Evolutionary conservation across 1,140 invertebrate species (phyloP), one percentile per base, ranked within the genome.

Genomic region (Drosophila mojavensis): DNA sequence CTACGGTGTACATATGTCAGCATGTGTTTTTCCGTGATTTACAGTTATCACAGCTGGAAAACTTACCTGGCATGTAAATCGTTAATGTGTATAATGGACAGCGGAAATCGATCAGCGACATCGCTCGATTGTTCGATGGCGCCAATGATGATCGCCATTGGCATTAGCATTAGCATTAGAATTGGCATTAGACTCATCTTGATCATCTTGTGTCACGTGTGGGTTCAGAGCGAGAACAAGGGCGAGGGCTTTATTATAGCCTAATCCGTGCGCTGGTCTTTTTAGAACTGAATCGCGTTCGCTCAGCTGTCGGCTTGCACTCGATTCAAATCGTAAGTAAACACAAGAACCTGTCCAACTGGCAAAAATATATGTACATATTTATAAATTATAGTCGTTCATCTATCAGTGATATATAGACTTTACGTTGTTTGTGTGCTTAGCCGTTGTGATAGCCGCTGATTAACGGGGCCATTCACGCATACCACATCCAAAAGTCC

Each of bases 81-180:
- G 91, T 97, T 97, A 39, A 96, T 94, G 85, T 97, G 96, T 60
- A 97, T 93, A 10, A 97, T 94, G 24, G 96, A 95, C n/a, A 97
- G 80, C 43, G 96, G 94, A 79, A 94, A 95, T 4, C 94, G 80
- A 28, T 93, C 91, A 9, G 93, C 75, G 3, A 55, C 76, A 13
- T 66, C 77, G 17, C 15, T 47, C 43, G 48, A 17, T 10, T 24
- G 13, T 7, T 15, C 11, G 5, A 30, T 51, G 36, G 17, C 5
- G n/a, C 28, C 10, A 13, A 20, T 4, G 7, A 30, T 4, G 4
- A 63, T 20, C 17, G 17, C 7, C 36, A 59, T 5, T 11, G 62
- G n/a, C 30, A 74, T 10, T n/a, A 75, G 4, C 2, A 17, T 5
- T 11, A 75, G 4, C 1, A 17, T 5, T 39, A 39, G 10, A 2